Evolutionary conservation across 2,113 vertebrate species (phyloP), one percentile per base, ranked within the genome.

Genomic region (Petrocephalus microphthalmus): DNA sequence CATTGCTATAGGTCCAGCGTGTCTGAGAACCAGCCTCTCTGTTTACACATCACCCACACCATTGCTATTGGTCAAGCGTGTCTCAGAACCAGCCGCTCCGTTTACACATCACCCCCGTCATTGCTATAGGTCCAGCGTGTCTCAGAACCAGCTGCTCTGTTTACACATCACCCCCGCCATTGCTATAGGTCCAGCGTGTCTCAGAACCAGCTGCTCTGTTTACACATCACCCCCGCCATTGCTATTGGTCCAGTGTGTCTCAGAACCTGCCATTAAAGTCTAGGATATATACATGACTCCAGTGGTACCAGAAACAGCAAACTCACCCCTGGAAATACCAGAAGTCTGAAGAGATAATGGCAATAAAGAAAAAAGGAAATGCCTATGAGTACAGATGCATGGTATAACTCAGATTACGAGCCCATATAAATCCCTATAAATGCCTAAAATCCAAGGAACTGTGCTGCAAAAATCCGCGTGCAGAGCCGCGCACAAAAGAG

Each of bases 331-430:
- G 22, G 7, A 2, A 91, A 51, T 47, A 47, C 51, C 90, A 92
- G 92, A 71, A 83, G 91, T 86, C 90, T 88, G 87, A 86, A 90
- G 90, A 92, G 92, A 86, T 29, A 86, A 42, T 2, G 8, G 33
- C 1, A 11, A 85, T 29, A 19, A 85, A 7, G 25, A n/a, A n/a
- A 84, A 85, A 15, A 2, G 45, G 20, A 51, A 25, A 84, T 8
- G 10, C 20, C 20, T 25, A 20, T 20, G 49, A 20, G 20, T 51
- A 84, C 81, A n/a, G 20, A 84, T 49, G 45, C 20, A 7, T 74
- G 11, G 5, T 17, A 74, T 33, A 74, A 74, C 10, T 74, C 11
- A 37, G 71, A 78, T 78, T 42, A 78, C 42, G 15, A 42, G 71
- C 71, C 6, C 71, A 78, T 42, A 78, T 42, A 78, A 78, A 78